phyloP scores from a whole-genome alignment of 2,888 invertebrate genomes.

The Vanessa cardui region DNA sequence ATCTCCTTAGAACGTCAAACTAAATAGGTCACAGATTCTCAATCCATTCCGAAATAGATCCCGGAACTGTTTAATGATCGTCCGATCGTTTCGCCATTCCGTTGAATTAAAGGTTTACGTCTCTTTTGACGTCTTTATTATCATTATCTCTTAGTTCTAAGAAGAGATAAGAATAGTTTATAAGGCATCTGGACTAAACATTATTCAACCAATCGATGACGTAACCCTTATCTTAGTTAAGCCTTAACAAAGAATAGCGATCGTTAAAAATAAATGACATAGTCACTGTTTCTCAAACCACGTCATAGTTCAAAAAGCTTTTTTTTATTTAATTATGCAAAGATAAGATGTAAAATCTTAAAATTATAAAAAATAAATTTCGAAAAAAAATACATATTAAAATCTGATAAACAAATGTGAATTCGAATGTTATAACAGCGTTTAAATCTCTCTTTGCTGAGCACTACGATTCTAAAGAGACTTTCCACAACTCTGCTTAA shows the following conservation, averaged over 20 bases:
- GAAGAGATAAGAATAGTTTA: slow-evolving; percentile 23
- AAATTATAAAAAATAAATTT: not conserved
- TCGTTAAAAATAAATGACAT: not conserved
- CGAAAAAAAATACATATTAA: too few relatives aligned
- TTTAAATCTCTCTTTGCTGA: too few relatives aligned
- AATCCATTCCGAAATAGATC: slow-evolving; percentile 6
- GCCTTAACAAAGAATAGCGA: not conserved
- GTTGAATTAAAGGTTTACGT: slow-evolving; percentile 24
- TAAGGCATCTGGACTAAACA: not conserved
- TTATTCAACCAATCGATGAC: not conserved
- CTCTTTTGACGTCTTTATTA: slow-evolving; percentile 8
- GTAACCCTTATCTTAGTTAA: not conserved
- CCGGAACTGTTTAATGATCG: slow-evolving; percentile 11
- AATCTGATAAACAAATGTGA: too few relatives aligned
- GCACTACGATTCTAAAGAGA: too few relatives aligned
- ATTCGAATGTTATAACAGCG: too few relatives aligned
- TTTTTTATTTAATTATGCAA: not conserved
- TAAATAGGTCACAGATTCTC: slow-evolving; percentile 12
- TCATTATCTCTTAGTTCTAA: slow-evolving; percentile 14
- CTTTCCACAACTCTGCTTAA: too few relatives aligned
- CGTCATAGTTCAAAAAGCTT: not conserved
- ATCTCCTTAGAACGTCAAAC: not conserved
- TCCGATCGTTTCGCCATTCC: slow-evolving; percentile 14
- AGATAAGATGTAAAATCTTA: not conserved
- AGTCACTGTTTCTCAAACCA: not conserved